Evolutionary conservation across 1,140 invertebrate species (phyloP).

Genomic region (Drosophila navojoa): DNA sequence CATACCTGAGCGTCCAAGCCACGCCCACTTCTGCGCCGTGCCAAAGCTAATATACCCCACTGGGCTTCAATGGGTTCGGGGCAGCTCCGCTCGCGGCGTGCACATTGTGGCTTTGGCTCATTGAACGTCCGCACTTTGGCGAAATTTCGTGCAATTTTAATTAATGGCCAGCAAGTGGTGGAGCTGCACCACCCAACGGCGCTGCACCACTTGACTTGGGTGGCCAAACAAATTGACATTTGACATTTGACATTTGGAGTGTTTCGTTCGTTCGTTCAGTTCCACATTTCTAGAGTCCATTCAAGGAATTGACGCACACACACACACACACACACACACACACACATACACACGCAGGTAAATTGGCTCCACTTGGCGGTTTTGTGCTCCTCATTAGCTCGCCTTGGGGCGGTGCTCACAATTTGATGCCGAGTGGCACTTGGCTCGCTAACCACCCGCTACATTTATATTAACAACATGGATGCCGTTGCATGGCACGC

Average conservation of each 20-base stretch:
- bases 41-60: neutral
- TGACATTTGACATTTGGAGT: conserved; percentile 21
- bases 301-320: conserved; percentile 21
- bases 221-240: conserved; percentile 12
- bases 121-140: conserved; percentile 34
- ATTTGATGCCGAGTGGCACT: conserved; percentile 67
- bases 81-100: neutral
- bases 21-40: neutral
- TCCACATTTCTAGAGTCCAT: conserved; percentile 18
- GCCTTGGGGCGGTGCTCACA: conserved; percentile 55
- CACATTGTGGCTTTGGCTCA: neutral
- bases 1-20: no score
- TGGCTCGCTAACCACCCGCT: conserved; percentile 45
- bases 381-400: conserved; percentile 38
- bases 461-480: conserved; percentile 72
- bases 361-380: conserved; percentile 7
- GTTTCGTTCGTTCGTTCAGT: neutral
- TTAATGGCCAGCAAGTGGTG: conserved; percentile 53
- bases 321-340: conserved; percentile 13
- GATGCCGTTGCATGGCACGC: conserved; percentile 47
- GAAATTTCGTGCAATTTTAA: conserved; percentile 66
- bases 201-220: neutral
- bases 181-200: no score
- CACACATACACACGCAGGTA: neutral
- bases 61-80: neutral